Evolutionary conservation across 2,113 vertebrate species (phyloP).

Genomic region (Chelonoidis abingdonii): DNA sequence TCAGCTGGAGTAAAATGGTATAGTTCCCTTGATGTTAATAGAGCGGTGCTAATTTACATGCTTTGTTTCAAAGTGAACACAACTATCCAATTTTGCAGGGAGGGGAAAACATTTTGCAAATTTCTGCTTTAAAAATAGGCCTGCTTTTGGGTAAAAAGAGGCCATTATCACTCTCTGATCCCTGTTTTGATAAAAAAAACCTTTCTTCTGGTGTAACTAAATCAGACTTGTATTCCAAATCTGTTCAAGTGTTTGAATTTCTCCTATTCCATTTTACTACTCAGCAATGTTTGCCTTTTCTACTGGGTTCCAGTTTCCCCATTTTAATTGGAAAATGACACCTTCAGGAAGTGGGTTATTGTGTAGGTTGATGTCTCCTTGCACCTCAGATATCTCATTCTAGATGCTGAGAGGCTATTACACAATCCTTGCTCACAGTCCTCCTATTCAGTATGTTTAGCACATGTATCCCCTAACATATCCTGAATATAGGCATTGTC

Average conservation of each 20-base stretch:
- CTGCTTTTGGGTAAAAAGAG: neutral
- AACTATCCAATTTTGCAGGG: neutral
- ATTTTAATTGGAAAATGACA: neutral
- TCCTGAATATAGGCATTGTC: neutral
- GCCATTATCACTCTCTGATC: neutral
- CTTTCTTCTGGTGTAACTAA: neutral
- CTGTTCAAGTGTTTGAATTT: neutral
- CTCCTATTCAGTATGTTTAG: neutral
- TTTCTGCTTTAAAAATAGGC: neutral
- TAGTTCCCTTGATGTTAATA: neutral
- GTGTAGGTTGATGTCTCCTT: neutral
- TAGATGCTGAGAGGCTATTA: neutral
- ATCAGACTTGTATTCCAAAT: neutral
- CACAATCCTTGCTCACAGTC: neutral
- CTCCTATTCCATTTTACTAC: neutral
- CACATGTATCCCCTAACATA: neutral
- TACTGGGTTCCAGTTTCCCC: slow-evolving; percentile 40
- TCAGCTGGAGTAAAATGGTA: fast-evolving
- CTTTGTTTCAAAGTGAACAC: neutral
- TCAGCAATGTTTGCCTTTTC: neutral
- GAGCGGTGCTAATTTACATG: neutral
- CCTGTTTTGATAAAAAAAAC: neutral
- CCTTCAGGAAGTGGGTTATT: slow-evolving; percentile 3
- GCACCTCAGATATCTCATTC: neutral
- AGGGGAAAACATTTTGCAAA: neutral